Conservation (phyloP, 2,888 invertebrate species). For the Nineta flava region DNA sequence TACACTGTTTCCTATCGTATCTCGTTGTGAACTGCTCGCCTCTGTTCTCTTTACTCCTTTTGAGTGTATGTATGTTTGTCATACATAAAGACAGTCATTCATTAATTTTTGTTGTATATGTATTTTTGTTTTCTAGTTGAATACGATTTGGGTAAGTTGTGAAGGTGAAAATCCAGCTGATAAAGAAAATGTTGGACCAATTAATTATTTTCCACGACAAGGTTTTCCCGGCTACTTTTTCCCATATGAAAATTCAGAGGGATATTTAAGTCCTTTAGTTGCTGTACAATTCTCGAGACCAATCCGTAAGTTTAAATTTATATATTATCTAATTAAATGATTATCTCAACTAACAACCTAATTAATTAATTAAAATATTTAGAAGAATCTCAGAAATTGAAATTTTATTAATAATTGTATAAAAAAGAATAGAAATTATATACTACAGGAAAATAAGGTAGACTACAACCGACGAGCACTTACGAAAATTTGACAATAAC, state of each 20-base stretch:
- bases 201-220: constrained; percentile 62
- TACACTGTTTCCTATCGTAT: no score
- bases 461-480: no score
- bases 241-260: constrained; percentile 73
- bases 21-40: no score
- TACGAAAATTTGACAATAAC: no score
- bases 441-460: no score
- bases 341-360: not conserved
- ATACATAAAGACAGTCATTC: no score
- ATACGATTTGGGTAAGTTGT: constrained; percentile 84
- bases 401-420: not conserved
- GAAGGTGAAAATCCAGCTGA: constrained; percentile 89
- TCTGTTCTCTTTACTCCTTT: no score
- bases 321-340: not conserved
- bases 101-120: not conserved
- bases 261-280: constrained; percentile 76
- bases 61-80: no score
- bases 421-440: not conserved
- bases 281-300: constrained; percentile 75
- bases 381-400: no score
- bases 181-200: constrained; percentile 75
- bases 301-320: constrained; percentile 43
- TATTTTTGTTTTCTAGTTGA: constrained; percentile 34
- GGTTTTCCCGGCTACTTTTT: constrained; percentile 84
- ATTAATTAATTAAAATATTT: not conserved